Base-by-base conservation (phyloP, 1,140 invertebrate species). In the Drosophila serrata region DNA sequence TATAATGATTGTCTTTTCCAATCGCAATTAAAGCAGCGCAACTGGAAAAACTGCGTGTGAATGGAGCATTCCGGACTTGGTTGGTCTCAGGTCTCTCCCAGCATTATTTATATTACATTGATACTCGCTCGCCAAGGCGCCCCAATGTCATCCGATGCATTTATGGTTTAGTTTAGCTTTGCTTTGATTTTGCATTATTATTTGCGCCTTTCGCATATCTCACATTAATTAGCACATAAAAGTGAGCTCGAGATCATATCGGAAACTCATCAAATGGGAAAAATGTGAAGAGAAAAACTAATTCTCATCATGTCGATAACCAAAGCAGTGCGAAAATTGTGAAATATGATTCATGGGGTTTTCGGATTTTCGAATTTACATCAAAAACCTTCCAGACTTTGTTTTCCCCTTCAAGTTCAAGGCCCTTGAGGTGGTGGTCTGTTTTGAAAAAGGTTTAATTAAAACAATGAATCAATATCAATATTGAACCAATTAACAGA, bases 31-130 rank as follows among this genome's bases (percentile, higher is more conserved):
- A 67, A 45, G 67, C 69, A 73, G 70, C 31, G 69, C 46, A 74
- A 74, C 70, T 74, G 72, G 76, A 72, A 79, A 79, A 79, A 79
- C 75, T 79, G 64, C 72, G 70, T 76, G 57, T 82, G 79, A 82
- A 82, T 74, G 63, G 27, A 65, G 63, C 63, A 62, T 42, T 48
- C 75, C 58, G 51, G 40, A 48, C 67, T 45, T 39, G 45, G 33
- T 51, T 68, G 75, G 59, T 60, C 49, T 5, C 42, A 2, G 45
- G 42, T 9, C n/a, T 33, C 31, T 29, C 43, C 40, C 58, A 59
- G 58, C 35, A 59, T 46, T 43, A 58, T 51, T 57, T 48, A 31
- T 40, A 46, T 13, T 58, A 7, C 15, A 57, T 40, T 37, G 19
- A 42, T 56, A 42, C 42, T 7, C 43, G 13, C 40, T 70, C 62